Percentiles rank a stretch among this genome's conserved stretches.
Conservation (phyloP, 1,140 invertebrate genomes). For the Dolichoris vasculosae region DNA sequence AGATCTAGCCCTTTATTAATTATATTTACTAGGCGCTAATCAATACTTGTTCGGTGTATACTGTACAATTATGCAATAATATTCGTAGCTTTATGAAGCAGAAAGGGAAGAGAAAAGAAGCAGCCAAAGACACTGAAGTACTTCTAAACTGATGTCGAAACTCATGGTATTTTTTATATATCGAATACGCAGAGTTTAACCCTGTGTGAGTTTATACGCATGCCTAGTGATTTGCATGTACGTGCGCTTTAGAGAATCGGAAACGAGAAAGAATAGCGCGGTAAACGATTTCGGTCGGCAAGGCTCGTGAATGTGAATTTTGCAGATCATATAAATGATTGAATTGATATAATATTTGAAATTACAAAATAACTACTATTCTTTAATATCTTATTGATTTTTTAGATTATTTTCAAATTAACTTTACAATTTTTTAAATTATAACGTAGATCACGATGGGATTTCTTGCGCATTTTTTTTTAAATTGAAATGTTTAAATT, state of each 20-base stretch:
- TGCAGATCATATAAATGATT: not conserved
- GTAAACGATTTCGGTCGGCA: slow-evolving; percentile 16
- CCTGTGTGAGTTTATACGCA: not conserved
- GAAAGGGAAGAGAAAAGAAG: not conserved
- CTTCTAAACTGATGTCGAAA: not conserved
- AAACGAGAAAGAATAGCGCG: slow-evolving; percentile 26
- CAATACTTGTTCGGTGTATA: not conserved
- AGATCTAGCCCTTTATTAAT: not conserved
- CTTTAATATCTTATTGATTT: not conserved
- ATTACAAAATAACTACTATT: not conserved
- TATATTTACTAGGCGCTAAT: not conserved
- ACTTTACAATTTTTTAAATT: too few species aligned
- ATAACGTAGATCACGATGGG: too few species aligned
- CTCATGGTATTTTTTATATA: not conserved
- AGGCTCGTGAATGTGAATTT: not conserved
- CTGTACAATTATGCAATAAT: not conserved
- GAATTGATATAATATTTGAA: not conserved
- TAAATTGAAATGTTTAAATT: too few species aligned
- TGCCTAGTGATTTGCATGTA: not conserved
- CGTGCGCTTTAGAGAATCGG: slow-evolving; percentile 21
- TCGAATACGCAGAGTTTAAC: not conserved
- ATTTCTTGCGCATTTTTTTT: too few species aligned
- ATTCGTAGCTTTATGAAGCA: not conserved
- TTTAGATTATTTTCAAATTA: not conserved
- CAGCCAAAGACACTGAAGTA: not conserved